Percentiles rank a stretch among this genome's conserved stretches.
These are phyloP conservation scores for Urocitellus parryii DNA, from an alignment of 2,113 vertebrate species.

Conservation along the genomic window DNA sequence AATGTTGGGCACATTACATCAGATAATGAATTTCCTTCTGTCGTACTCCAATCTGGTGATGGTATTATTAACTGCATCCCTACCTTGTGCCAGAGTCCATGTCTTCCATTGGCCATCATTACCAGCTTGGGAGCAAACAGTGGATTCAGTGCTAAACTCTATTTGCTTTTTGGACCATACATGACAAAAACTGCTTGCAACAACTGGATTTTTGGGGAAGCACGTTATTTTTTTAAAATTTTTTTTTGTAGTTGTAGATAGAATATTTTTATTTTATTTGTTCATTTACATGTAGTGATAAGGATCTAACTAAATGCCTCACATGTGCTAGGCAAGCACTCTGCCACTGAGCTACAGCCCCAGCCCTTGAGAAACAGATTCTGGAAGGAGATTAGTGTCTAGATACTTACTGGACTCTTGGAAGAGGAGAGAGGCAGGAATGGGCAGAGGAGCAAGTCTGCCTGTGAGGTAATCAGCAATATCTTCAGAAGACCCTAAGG, in stretches of 20 bases:
- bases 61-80: not conserved
- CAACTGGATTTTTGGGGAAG: not conserved
- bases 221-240: too few species aligned
- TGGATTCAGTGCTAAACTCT: not conserved
- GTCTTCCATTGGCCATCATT: rapidly evolving
- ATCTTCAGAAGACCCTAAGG: not conserved
- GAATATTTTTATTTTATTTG: too few species aligned
- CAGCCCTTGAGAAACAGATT: not conserved
- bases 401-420: too few species aligned
- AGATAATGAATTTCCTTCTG: not conserved
- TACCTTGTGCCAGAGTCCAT: not conserved
- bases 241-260: too few species aligned
- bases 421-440: not conserved
- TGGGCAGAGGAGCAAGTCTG: not conserved
- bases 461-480: not conserved
- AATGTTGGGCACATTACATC: not conserved
- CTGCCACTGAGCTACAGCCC: too few species aligned
- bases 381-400: not conserved
- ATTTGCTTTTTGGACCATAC: not conserved
- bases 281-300: too few species aligned
- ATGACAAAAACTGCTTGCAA: not conserved
- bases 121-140: not conserved
- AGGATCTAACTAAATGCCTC: too few species aligned
- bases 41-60: not conserved
- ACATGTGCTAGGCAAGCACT: too few species aligned